Evolutionary conservation across 2,113 vertebrate genomes (phyloP).

Genomic region (Eudyptes chrysolophus): DNA sequence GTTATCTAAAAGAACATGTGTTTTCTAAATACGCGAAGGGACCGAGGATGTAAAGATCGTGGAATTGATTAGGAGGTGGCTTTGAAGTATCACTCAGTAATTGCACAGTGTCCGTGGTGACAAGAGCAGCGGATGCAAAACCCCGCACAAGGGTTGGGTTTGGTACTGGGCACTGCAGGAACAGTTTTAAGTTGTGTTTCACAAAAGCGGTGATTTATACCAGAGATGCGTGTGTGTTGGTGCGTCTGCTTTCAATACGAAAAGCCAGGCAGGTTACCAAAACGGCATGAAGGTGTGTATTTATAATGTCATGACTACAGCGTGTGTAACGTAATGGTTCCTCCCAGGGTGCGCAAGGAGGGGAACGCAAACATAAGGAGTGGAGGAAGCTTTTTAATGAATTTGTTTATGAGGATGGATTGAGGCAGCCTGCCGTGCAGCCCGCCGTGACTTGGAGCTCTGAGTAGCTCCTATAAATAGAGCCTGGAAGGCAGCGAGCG

Average conservation of each 20-base stretch:
- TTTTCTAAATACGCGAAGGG: not conserved
- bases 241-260: rapidly evolving
- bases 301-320: not conserved
- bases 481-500: not conserved
- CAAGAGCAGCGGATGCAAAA: not conserved
- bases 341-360: not conserved
- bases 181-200: not conserved
- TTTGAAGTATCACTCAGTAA: not conserved
- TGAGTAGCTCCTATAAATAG: constrained; percentile 64
- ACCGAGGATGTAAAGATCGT: not conserved
- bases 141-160: rapidly evolving
- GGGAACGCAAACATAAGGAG: not conserved
- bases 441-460: constrained; percentile 25
- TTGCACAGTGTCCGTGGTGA: not conserved
- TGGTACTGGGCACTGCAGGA: not conserved
- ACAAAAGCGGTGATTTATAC: not conserved
- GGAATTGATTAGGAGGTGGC: not conserved
- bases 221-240: rapidly evolving
- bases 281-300: not conserved
- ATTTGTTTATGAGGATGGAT: constrained; percentile 52
- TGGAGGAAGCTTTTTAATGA: not conserved
- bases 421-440: not conserved
- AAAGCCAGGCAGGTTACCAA: not conserved
- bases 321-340: not conserved
- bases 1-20: not conserved